Evolutionary conservation across 2,113 vertebrate species (phyloP).

Genomic region (Cheirogaleus medius): DNA sequence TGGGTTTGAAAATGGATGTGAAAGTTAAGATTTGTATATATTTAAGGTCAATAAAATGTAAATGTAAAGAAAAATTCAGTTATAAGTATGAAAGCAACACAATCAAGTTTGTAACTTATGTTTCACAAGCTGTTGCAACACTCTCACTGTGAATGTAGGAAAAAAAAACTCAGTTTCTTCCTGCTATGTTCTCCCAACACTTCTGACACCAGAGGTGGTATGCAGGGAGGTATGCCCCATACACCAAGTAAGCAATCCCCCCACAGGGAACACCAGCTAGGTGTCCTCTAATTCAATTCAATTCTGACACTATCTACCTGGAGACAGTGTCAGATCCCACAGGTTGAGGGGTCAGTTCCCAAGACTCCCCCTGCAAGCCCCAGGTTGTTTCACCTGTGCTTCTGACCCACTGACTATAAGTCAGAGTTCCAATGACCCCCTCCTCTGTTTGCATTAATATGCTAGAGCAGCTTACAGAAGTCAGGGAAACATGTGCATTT

Average conservation of each 20-base stretch:
- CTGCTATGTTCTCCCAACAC: not conserved
- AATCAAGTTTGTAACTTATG: not conserved
- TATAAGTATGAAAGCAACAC: not conserved
- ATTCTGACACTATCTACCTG: not conserved
- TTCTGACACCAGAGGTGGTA: not conserved
- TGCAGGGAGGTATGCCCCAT: not conserved
- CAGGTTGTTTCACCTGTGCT: not conserved
- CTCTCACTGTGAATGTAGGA: not conserved
- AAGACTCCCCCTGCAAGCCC: not conserved
- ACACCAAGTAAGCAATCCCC: not conserved
- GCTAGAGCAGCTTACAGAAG: not conserved
- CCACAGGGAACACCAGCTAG: not conserved
- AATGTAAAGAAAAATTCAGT: slow-evolving; percentile 15
- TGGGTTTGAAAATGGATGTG: not conserved
- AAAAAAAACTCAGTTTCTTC: not conserved
- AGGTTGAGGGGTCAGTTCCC: not conserved
- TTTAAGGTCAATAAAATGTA: not conserved
- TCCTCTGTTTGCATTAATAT: not conserved
- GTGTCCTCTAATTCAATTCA: not conserved
- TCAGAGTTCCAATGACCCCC: not conserved
- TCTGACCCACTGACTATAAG: not conserved
- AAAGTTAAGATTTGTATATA: not conserved
- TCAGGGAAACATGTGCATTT: not conserved
- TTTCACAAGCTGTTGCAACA: slow-evolving; percentile 44
- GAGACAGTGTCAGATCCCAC: not conserved